These are phyloP conservation scores for Phrynosoma platyrhinos DNA, from an alignment of 2,113 vertebrate genomes.

Conservation along the genomic window DNA sequence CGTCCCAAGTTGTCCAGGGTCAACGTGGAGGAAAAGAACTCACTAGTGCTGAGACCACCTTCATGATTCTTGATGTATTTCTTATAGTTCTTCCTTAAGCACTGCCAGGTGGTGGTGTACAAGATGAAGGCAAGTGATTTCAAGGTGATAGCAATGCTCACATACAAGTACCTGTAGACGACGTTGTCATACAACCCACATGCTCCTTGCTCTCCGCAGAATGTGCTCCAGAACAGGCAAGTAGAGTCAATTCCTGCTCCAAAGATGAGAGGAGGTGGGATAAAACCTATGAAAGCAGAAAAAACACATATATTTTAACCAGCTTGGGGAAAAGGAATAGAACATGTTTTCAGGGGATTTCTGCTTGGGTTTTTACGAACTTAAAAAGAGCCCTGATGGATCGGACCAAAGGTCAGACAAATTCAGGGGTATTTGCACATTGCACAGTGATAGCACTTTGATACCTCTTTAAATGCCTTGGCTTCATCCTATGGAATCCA, in stretches of 20 bases:
- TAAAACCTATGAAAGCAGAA: conserved; percentile 86
- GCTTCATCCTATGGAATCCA: too few relatives aligned
- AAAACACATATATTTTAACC: background rate
- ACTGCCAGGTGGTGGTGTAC: conserved; percentile 95
- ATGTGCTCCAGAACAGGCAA: conserved; percentile 96
- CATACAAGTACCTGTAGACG: conserved; percentile 91
- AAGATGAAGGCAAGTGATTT: conserved; percentile 95
- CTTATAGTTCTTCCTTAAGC: conserved; percentile 94
- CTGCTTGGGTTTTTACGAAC: background rate
- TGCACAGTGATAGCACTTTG: too few relatives aligned
- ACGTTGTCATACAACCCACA: conserved; percentile 94
- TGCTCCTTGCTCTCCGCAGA: conserved; percentile 90
- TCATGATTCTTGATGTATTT: conserved; percentile 95
- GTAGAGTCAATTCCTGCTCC: conserved; percentile 97
- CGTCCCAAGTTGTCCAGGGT: conserved; percentile 89
- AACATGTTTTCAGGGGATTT: background rate
- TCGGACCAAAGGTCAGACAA: background rate
- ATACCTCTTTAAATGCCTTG: too few relatives aligned
- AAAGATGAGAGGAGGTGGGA: conserved; percentile 97
- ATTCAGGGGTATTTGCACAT: too few relatives aligned
- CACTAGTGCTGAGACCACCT: conserved; percentile 87
- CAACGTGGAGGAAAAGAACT: conserved; percentile 93
- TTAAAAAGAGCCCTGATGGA: background rate
- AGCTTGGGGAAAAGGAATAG: too few relatives aligned
- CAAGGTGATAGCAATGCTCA: conserved; percentile 93